Base-by-base conservation (phyloP, 2,888 invertebrate species). In the Drosophila mulleri region DNA sequence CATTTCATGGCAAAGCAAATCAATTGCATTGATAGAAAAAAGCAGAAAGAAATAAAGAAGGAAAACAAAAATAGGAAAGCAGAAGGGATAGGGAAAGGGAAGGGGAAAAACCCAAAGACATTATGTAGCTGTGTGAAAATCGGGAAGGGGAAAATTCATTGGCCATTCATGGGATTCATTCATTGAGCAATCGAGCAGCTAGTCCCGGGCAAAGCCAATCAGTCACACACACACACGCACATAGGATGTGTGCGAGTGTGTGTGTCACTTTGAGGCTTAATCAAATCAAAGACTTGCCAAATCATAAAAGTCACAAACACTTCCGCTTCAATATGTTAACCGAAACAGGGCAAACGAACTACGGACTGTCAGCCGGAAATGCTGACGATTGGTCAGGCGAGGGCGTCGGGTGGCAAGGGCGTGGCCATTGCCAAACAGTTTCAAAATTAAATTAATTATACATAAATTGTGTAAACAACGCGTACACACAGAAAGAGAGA, bases 91-190 rank as follows among this genome's bases (percentile, higher is more conserved):
- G 7, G 29, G 29, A 54, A 35, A 26, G 7, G 26, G 26, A 6
- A 26, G 26, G 20, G 53, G 35, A 20, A 35, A 48, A 45, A 48
- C 35, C 41, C 45, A 61, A 70, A 59, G n/a, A 53, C 32, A 58
- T 50, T 59, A 23, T 47, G 23, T 32, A 45, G 29, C 53, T 56
- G 64, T 63, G 54, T 60, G 45, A 61, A 67, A 77, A 59, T 67
- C 50, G 52, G 32, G 11, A 32, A 41, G 37, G 20, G 26, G 32
- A 23, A 48, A 70, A 71, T 69, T 61, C 63, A 42, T 71, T 80
- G 74, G 86, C 86, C 78, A 83, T 88, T 83, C 86, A 83, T 73
- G 64, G 86, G 65, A 72, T 56, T 72, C 76, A 81, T 75, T 87
- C 79, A 84, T 71, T 66, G 84, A 42, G 82, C 45, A 73, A 66